Conservation (phyloP, 2,888 invertebrate genomes). For the Cataglyphis albicans region DNA sequence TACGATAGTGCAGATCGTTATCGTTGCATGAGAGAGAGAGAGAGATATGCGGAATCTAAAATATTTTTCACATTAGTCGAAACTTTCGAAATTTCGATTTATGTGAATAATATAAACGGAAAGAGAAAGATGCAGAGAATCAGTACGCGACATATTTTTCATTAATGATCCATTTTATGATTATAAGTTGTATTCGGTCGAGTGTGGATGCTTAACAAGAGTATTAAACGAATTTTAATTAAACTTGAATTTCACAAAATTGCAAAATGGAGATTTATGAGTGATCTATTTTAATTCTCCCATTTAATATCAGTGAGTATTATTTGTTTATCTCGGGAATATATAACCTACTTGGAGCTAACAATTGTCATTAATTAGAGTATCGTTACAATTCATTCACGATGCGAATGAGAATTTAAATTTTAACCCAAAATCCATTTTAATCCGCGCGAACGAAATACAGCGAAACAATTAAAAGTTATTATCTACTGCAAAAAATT, state of each 20-base stretch:
- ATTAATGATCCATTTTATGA: background rate
- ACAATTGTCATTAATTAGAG: conserved; percentile 31
- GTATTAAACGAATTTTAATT: conserved; percentile 40
- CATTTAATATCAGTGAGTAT: background rate
- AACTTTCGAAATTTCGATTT: conserved; percentile 9
- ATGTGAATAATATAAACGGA: background rate
- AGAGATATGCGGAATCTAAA: background rate
- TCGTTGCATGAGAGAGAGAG: background rate
- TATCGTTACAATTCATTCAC: background rate
- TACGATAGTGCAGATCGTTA: background rate
- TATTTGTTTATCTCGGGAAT: conserved; percentile 34
- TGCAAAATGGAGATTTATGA: conserved; percentile 40
- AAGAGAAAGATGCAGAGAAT: background rate
- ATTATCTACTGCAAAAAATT: background rate
- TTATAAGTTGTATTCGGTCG: conserved; percentile 5
- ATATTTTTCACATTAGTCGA: conserved; percentile 15
- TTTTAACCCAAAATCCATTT: conserved; percentile 5
- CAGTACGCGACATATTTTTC: background rate
- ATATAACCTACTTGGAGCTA: conserved; percentile 4
- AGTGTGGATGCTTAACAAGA: conserved; percentile 15
- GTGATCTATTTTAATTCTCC: conserved; percentile 24
- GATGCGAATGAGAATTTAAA: conserved; percentile 40
- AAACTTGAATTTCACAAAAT: conserved; percentile 21
- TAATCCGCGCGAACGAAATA: conserved; percentile 5
- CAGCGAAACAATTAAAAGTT: conserved; percentile 3